These are phyloP conservation scores for Hippopotamyrus pictus DNA, from an alignment of 2,797 vertebrate species.

Conservation along the genomic window DNA sequence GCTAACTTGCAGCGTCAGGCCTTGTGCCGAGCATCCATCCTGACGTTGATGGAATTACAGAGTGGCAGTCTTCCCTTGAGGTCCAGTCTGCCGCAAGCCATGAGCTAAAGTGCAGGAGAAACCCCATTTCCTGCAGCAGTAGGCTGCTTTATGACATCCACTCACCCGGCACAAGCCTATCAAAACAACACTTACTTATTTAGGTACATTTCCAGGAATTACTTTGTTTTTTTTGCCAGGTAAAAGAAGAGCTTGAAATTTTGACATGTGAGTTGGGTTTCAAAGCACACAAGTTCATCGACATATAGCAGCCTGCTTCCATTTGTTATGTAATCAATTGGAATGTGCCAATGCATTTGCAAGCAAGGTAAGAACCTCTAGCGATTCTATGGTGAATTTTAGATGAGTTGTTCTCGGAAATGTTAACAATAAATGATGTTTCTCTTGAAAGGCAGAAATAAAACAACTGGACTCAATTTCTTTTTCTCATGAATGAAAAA, in stretches of 20 bases:
- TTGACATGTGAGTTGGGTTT: slow-evolving; percentile 46
- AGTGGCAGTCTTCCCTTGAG: slow-evolving; percentile 51
- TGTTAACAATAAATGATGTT: background rate
- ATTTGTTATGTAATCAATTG: background rate
- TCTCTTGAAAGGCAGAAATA: background rate
- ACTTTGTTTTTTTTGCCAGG: slow-evolving; percentile 37
- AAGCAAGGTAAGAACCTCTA: background rate
- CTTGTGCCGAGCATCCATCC: slow-evolving; percentile 49
- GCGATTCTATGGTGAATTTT: background rate
- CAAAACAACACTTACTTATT: slow-evolving; percentile 60
- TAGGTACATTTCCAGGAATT: slow-evolving; percentile 56
- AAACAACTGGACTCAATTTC: background rate
- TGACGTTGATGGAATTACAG: slow-evolving; percentile 61
- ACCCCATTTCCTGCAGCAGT: slow-evolving; percentile 37
- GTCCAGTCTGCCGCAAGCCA: slow-evolving; percentile 46
- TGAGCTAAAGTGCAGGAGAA: slow-evolving; percentile 54
- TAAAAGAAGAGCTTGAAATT: slow-evolving; percentile 40
- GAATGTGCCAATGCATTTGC: background rate
- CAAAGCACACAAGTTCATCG: slow-evolving; percentile 31
- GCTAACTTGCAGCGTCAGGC: slow-evolving; percentile 48
- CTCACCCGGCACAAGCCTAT: slow-evolving; percentile 49
- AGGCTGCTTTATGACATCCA: slow-evolving; percentile 42
- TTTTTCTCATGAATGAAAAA: background rate
- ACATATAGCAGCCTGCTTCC: background rate
- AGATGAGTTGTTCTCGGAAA: background rate